phyloP scores from a whole-genome alignment of 2,113 vertebrate genomes.

The Tachycineta bicolor region DNA sequence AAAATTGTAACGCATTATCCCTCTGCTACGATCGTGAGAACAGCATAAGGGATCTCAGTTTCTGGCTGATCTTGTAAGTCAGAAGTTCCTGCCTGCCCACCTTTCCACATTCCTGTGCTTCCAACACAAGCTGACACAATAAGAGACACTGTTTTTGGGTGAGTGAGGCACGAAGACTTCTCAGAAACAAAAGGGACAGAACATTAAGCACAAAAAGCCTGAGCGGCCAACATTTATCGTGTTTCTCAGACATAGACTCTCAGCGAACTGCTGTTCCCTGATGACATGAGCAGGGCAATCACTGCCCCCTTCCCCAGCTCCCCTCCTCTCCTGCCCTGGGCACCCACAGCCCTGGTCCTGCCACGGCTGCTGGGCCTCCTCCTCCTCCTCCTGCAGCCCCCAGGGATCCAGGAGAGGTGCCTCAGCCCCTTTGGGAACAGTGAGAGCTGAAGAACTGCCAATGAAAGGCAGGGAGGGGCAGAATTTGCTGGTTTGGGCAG shows the following conservation, averaged over 20 bases:
- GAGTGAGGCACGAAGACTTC: neutral
- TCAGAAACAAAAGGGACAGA: neutral
- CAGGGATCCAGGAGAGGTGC: neutral
- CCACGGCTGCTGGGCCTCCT: neutral
- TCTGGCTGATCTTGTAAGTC: neutral
- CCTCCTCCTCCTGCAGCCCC: neutral
- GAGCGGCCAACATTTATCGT: neutral
- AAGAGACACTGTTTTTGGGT: neutral
- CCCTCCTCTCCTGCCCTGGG: neutral
- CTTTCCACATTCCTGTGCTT: neutral
- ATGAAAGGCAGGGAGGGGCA: neutral
- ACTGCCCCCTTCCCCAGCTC: neutral
- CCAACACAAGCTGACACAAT: fast-evolving
- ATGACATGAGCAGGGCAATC: fast-evolving
- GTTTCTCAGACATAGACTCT: neutral
- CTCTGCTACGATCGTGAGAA: neutral
- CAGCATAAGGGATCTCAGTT: neutral
- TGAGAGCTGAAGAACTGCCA: neutral
- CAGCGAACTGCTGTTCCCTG: neutral
- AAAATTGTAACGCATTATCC: neutral
- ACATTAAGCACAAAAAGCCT: neutral
- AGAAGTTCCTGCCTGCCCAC: neutral
- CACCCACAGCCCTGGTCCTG: neutral
- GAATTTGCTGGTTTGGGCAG: neutral
- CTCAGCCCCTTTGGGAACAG: neutral